Evolutionary conservation across 2,888 invertebrate species (phyloP).

Genomic region (Orthosia gracilis): DNA sequence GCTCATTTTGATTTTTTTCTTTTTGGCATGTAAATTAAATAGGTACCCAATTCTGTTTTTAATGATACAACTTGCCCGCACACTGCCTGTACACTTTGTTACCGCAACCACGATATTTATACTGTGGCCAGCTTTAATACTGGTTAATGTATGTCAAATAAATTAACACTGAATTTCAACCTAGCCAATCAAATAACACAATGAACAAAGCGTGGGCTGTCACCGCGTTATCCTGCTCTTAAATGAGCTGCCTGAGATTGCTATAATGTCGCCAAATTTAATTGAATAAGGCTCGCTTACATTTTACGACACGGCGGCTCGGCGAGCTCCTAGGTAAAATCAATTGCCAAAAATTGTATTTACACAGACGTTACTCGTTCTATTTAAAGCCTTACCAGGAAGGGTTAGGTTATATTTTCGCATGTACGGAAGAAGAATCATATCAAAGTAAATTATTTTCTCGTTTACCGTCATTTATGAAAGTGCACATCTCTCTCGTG

Average conservation of each 20-base stretch:
- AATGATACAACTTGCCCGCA: conserved; percentile 29
- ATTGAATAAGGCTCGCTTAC: conserved; percentile 90
- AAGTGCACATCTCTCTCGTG: conserved; percentile 81
- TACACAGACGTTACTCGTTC: conserved; percentile 68
- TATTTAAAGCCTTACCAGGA: conserved; percentile 74
- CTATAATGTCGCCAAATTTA: conserved; percentile 89
- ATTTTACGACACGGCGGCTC: conserved; percentile 86
- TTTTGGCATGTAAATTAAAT: neutral
- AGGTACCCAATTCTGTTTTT: neutral
- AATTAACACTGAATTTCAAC: conserved; percentile 60
- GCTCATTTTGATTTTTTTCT: neutral
- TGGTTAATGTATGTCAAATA: conserved; percentile 59
- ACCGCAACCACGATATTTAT: conserved; percentile 39
- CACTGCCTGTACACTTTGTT: conserved; percentile 25
- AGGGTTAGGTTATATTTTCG: conserved; percentile 79
- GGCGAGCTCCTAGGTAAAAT: conserved; percentile 83
- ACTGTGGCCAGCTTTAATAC: conserved; percentile 27
- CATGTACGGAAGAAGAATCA: conserved; percentile 80
- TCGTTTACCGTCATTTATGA: conserved; percentile 83
- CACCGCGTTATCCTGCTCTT: conserved; percentile 77
- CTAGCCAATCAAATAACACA: conserved; percentile 78
- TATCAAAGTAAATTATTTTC: conserved; percentile 89
- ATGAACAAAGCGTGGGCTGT: conserved; percentile 78
- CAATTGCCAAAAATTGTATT: conserved; percentile 89
- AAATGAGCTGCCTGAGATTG: conserved; percentile 88